A percentile compares a stretch with the other conserved stretches of the same genome.
These are phyloP conservation scores for Stictocephala bisonia DNA, from an alignment of 2,888 invertebrate species.

Conservation along the genomic window DNA sequence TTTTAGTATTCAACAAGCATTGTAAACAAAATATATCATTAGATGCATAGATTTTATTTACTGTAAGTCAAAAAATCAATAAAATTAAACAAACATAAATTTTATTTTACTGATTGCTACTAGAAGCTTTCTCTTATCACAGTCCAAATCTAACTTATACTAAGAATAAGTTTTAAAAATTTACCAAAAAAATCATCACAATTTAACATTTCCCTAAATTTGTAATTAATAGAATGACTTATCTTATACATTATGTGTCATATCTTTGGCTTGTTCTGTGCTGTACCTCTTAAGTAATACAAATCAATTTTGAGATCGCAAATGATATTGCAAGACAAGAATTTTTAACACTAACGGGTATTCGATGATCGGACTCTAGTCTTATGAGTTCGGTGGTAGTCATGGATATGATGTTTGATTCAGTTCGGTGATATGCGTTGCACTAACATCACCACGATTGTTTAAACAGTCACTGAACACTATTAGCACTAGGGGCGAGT, in stretches of 20 bases:
- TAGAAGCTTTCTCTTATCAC: no score
- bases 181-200: no score
- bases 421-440: conserved; percentile 20
- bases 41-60: no score
- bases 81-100: no score
- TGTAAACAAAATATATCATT: no score
- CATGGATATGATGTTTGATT: conserved; percentile 42
- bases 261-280: conserved; percentile 56
- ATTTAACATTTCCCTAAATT: conserved; percentile 6
- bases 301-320: conserved; percentile 52
- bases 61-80: no score
- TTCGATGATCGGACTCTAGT: conserved; percentile 42
- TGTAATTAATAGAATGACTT: conserved; percentile 12
- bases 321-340: conserved; percentile 42
- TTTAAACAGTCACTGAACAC: conserved; percentile 35
- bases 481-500: neutral
- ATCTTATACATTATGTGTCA: conserved; percentile 51
- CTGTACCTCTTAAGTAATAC: conserved; percentile 51
- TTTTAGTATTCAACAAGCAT: no score
- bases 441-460: neutral
- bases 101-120: no score
- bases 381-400: conserved; percentile 40
- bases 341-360: conserved; percentile 37
- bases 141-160: no score
- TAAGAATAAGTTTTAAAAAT: no score